phyloP scores from a whole-genome alignment of 2,888 invertebrate species.

The Auanema sp. region DNA sequence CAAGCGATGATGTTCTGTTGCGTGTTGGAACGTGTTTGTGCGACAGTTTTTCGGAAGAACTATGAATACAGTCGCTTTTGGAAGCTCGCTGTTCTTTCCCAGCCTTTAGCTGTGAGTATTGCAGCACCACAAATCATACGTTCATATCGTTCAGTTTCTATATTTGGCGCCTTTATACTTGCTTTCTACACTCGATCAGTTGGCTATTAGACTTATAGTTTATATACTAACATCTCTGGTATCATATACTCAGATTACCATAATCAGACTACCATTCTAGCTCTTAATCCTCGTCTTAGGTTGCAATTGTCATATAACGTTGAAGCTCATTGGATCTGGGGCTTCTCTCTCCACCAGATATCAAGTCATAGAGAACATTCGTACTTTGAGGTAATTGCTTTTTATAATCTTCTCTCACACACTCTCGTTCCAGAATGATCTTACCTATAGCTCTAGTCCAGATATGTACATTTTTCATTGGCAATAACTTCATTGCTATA shows the following conservation, averaged over 20 bases:
- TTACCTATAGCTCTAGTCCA: slow-evolving; percentile 8
- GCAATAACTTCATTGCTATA: neutral
- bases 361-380: slow-evolving; percentile 16
- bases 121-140: no score
- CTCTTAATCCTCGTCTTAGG: neutral
- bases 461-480: neutral
- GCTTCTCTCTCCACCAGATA: slow-evolving; percentile 15
- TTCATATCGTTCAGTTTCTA: neutral
- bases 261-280: no score
- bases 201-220: slow-evolving; percentile 1
- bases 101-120: slow-evolving; percentile 7
- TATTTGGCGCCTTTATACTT: neutral
- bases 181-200: neutral
- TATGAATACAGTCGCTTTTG: slow-evolving; percentile 10
- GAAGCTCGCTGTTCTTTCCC: slow-evolving; percentile 2
- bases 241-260: no score
- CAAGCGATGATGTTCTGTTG: slow-evolving; percentile 8
- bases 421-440: slow-evolving; percentile 1
- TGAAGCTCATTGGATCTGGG: slow-evolving; percentile 3
- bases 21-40: slow-evolving; percentile 7
- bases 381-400: slow-evolving; percentile 4
- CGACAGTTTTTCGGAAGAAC: slow-evolving; percentile 3
- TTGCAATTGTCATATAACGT: slow-evolving; percentile 3
- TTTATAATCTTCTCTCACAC: neutral
- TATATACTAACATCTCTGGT: neutral